phyloP scores from a whole-genome alignment of 2,113 vertebrate genomes.

The Sapajus apella region DNA sequence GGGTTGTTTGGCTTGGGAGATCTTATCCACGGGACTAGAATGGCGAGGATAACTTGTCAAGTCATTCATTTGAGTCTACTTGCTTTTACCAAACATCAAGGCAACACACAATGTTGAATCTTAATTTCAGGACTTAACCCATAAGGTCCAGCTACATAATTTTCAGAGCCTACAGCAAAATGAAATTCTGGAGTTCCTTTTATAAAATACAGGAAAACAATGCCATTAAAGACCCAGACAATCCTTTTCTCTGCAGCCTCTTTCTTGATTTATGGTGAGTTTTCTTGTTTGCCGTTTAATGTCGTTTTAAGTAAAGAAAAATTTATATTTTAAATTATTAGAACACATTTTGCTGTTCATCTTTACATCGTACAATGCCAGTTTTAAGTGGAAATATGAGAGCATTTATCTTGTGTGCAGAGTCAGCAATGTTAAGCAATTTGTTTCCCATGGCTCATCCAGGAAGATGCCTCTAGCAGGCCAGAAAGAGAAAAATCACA shows the following conservation, averaged over 20 bases:
- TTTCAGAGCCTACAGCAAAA: background rate
- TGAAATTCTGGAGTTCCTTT: background rate
- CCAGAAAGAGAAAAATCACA: background rate
- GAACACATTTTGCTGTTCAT: background rate
- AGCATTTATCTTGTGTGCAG: background rate
- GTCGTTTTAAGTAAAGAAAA: background rate
- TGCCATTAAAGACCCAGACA: background rate
- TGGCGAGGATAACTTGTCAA: background rate
- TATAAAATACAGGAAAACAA: background rate
- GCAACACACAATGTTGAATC: background rate
- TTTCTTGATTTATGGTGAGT: background rate
- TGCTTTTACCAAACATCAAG: background rate
- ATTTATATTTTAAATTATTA: background rate
- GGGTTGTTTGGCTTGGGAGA: background rate
- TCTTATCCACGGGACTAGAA: background rate
- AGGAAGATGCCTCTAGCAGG: background rate
- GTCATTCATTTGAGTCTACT: background rate
- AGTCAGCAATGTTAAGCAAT: background rate
- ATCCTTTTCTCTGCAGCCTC: background rate
- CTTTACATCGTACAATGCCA: background rate
- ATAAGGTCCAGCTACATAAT: background rate
- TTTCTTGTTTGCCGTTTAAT: background rate
- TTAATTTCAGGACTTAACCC: background rate
- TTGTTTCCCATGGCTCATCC: background rate
- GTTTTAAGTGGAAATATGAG: background rate